Evolutionary conservation across 2,797 vertebrate genomes (phyloP).

Genomic region (Novumbra hubbsi): DNA sequence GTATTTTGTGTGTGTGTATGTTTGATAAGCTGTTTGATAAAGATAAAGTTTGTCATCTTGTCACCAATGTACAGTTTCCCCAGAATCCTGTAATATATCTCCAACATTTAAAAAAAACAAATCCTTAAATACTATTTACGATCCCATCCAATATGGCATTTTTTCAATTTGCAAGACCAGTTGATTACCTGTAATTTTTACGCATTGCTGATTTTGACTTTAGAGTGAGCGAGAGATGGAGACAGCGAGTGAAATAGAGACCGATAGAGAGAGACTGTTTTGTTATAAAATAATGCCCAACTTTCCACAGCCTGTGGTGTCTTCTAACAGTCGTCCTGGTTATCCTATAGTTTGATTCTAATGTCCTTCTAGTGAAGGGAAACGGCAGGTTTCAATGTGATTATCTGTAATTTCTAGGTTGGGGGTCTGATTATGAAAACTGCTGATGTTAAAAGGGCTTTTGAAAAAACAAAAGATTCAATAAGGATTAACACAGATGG

Average conservation of each 20-base stretch:
- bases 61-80: neutral
- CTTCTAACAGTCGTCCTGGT: neutral
- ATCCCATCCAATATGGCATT: neutral
- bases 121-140: too few relatives aligned
- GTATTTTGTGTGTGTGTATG: neutral
- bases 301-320: neutral
- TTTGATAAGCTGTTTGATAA: slow-evolving; percentile 5
- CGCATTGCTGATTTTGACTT: neutral
- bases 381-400: neutral
- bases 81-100: neutral
- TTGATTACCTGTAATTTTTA: neutral
- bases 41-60: neutral
- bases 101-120: too few relatives aligned
- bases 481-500: too few relatives aligned
- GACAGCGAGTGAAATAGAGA: neutral
- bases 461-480: too few relatives aligned
- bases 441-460: too few relatives aligned
- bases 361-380: neutral
- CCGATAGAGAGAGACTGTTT: neutral
- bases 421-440: too few relatives aligned
- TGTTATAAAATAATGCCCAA: neutral
- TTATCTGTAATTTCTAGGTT: neutral
- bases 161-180: slow-evolving; percentile 8
- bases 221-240: too few relatives aligned
- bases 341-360: neutral